Conservation (phyloP, 2,888 invertebrate genomes). For the Chirona hameri region DNA sequence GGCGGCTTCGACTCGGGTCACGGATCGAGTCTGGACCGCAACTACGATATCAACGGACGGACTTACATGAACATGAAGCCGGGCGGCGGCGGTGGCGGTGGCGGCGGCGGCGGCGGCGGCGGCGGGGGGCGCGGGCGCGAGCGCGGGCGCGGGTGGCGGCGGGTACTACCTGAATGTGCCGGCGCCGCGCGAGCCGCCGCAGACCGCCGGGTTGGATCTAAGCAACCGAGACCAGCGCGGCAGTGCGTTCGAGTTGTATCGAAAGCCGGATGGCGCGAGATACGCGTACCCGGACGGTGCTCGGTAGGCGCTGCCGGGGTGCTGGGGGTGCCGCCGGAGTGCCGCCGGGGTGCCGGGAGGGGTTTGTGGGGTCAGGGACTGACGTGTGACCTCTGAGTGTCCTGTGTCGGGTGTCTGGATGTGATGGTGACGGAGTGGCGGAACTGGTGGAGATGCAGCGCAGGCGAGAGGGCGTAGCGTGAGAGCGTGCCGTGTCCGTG, state of each 20-base stretch:
- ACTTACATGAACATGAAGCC: background rate
- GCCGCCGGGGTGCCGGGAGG: background rate
- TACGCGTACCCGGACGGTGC: background rate
- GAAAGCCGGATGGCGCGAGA: slow-evolving; percentile 60
- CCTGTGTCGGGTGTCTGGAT: background rate
- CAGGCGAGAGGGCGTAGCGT: background rate
- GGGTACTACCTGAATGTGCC: slow-evolving; percentile 39
- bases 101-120: slow-evolving; percentile 7
- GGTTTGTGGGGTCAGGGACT: background rate
- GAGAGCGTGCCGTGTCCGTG: background rate
- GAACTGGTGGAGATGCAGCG: too few relatives aligned
- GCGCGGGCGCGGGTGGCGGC: too few relatives aligned
- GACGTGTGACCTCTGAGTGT: background rate
- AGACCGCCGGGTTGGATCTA: slow-evolving; percentile 54
- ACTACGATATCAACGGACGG: slow-evolving; percentile 50
- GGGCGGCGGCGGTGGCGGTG: too few relatives aligned
- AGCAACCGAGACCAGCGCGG: slow-evolving; percentile 87
- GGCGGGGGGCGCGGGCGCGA: too few relatives aligned
- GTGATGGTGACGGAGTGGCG: background rate
- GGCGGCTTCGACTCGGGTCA: slow-evolving; percentile 51
- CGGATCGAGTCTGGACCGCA: slow-evolving; percentile 53
- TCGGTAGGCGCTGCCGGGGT: background rate
- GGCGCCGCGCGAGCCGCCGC: slow-evolving; percentile 23
- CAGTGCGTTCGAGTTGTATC: slow-evolving; percentile 90
- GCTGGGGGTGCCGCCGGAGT: background rate